phyloP scores from a whole-genome alignment of 2,797 vertebrate species.

The Acrocephalus scirpaceus region DNA sequence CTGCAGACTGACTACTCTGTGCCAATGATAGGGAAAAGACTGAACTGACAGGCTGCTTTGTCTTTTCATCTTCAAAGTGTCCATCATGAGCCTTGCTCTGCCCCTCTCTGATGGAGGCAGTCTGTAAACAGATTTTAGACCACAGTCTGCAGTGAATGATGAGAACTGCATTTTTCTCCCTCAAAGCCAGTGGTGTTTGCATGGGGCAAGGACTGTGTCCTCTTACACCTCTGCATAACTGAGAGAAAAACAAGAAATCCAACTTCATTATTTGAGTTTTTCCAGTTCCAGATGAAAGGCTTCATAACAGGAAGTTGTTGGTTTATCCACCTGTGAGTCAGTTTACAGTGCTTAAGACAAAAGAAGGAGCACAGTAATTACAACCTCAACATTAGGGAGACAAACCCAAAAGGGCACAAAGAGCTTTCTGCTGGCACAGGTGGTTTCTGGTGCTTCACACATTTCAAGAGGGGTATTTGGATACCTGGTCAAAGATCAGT shows the following conservation, averaged over 20 bases:
- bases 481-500: background rate
- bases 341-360: background rate
- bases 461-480: background rate
- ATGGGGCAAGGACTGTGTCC: background rate
- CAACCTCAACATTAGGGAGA: background rate
- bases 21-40: background rate
- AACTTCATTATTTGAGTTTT: background rate
- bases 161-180: background rate
- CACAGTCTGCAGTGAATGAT: background rate
- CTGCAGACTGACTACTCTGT: background rate
- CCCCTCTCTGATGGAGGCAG: background rate
- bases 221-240: background rate
- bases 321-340: background rate
- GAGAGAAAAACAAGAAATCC: background rate
- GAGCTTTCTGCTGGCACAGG: background rate
- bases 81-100: background rate
- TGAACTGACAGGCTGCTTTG: background rate
- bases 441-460: background rate
- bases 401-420: background rate
- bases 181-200: background rate
- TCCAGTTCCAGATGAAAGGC: background rate
- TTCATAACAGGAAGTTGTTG: background rate
- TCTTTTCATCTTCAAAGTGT: background rate
- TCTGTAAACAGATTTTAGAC: background rate
- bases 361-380: background rate